Percentiles rank a stretch among this genome's conserved stretches.
Evolutionary conservation across 2,888 invertebrate genomes (phyloP).

Genomic region (Drosophila flavopinicola): DNA sequence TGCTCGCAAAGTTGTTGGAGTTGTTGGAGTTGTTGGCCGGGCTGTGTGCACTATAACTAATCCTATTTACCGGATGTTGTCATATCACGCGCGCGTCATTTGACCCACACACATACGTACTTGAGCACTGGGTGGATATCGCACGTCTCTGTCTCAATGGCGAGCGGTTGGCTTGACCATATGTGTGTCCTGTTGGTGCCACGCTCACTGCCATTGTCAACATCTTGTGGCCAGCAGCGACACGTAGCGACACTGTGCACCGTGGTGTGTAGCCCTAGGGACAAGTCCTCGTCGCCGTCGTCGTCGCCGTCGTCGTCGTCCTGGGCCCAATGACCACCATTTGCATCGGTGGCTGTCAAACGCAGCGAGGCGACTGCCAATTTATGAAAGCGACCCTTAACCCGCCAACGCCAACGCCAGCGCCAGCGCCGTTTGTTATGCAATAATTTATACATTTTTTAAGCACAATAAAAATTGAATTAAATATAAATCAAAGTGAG

Average conservation of each 20-base stretch:
- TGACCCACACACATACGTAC: conserved; percentile 56
- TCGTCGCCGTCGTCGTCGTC: too few species aligned
- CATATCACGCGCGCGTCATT: conserved; percentile 73
- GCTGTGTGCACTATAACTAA: conserved; percentile 57
- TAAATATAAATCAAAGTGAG: conserved; percentile 75
- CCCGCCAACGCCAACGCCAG: conserved; percentile 42
- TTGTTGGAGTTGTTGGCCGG: conserved; percentile 1
- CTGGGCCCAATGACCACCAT: conserved; percentile 56
- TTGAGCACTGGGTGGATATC: conserved; percentile 29
- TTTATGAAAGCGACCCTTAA: conserved; percentile 66
- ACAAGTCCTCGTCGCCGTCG: too few species aligned
- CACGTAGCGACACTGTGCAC: conserved; percentile 48
- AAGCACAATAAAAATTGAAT: conserved; percentile 79
- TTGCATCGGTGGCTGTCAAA: conserved; percentile 75
- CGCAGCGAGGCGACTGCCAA: conserved; percentile 73
- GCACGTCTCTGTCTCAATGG: conserved; percentile 43
- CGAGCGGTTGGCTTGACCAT: conserved; percentile 54
- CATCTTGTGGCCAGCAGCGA: conserved; percentile 69
- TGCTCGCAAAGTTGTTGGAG: conserved; percentile 45
- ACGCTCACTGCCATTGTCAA: conserved; percentile 78
- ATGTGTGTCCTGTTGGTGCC: conserved; percentile 34
- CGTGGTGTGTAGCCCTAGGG: background rate
- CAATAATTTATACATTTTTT: conserved; percentile 76
- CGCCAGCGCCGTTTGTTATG: conserved; percentile 53
- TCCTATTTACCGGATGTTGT: conserved; percentile 70